Percentiles rank a stretch among this genome's conserved stretches.
phyloP scores from a whole-genome alignment of 2,113 vertebrate genomes.

The Ranitomeya variabilis region DNA sequence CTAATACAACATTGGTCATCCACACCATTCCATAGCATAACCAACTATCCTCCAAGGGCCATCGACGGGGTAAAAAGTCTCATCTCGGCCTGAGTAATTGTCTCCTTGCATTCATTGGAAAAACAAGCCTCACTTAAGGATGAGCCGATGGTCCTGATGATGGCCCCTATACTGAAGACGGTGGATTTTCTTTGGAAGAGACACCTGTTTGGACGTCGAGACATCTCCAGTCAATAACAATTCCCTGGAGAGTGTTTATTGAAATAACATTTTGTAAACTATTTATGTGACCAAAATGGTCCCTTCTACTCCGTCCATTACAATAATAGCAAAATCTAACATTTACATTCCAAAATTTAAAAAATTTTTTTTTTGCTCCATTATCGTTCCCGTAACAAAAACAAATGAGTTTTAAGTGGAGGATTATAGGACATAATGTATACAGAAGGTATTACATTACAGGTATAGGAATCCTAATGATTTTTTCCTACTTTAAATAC shows the following conservation, averaged over 20 bases:
- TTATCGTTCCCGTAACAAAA: conserved; percentile 13
- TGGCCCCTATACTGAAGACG: neutral
- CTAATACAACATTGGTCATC: neutral
- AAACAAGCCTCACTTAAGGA: conserved; percentile 9
- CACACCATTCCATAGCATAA: neutral
- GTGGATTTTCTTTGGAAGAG: conserved; percentile 15
- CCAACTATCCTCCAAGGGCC: neutral
- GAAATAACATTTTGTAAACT: conserved; percentile 36
- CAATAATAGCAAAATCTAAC: neutral
- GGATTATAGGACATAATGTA: neutral
- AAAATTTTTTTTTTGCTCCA: conserved; percentile 7
- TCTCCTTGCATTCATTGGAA: conserved; percentile 3
- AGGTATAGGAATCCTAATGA: conserved; percentile 15
- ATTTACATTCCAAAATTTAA: conserved; percentile 4
- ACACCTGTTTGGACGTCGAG: conserved; percentile 44
- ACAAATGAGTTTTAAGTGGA: neutral
- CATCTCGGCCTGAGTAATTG: conserved; percentile 11
- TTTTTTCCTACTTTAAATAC: neutral
- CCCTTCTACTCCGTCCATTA: neutral
- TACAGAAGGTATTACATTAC: conserved; percentile 18
- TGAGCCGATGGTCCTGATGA: conserved; percentile 30
- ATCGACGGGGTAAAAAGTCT: neutral
- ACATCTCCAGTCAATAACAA: conserved; percentile 30
- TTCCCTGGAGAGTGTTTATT: conserved; percentile 38
- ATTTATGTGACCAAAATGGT: conserved; percentile 28